Evolutionary conservation across 2,888 invertebrate species (phyloP).

Genomic region (Nephrotoma flavescens): DNA sequence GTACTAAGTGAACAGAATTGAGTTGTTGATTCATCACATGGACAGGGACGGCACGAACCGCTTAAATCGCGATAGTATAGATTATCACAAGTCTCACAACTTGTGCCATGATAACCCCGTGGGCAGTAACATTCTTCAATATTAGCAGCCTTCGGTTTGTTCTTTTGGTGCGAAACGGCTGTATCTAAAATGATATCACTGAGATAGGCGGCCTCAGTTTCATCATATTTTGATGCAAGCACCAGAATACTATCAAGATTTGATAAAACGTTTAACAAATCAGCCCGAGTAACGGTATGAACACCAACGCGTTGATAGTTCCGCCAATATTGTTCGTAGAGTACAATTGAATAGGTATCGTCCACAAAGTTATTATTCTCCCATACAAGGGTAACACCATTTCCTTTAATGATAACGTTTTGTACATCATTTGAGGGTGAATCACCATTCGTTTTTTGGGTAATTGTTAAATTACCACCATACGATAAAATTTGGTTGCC

Average conservation of each 20-base stretch:
- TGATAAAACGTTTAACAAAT: conserved; percentile 71
- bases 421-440: conserved; percentile 35
- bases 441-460: conserved; percentile 50
- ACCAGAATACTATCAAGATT: conserved; percentile 71
- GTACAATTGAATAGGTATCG: conserved; percentile 41
- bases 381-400: conserved; percentile 45
- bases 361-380: neutral
- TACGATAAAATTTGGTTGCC: conserved; percentile 74
- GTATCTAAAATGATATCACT: conserved; percentile 79
- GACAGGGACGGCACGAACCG: conserved; percentile 44
- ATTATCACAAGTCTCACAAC: conserved; percentile 62
- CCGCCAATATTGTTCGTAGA: conserved; percentile 54
- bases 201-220: conserved; percentile 34
- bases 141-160: conserved; percentile 47
- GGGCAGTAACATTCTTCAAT: conserved; percentile 84
- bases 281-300: conserved; percentile 52
- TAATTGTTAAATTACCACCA: conserved; percentile 65
- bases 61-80: conserved; percentile 55
- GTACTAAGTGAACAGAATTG: conserved; percentile 44
- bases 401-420: conserved; percentile 70
- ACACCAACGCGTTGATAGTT: conserved; percentile 37
- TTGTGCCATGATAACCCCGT: conserved; percentile 62
- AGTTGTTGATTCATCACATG: conserved; percentile 55
- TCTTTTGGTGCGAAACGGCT: conserved; percentile 50
- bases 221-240: conserved; percentile 47